A percentile compares a stretch with the other conserved stretches of the same genome.
These are phyloP conservation scores for Andrena chrysosceles DNA, from an alignment of 2,888 invertebrate genomes.

Conservation along the genomic window DNA sequence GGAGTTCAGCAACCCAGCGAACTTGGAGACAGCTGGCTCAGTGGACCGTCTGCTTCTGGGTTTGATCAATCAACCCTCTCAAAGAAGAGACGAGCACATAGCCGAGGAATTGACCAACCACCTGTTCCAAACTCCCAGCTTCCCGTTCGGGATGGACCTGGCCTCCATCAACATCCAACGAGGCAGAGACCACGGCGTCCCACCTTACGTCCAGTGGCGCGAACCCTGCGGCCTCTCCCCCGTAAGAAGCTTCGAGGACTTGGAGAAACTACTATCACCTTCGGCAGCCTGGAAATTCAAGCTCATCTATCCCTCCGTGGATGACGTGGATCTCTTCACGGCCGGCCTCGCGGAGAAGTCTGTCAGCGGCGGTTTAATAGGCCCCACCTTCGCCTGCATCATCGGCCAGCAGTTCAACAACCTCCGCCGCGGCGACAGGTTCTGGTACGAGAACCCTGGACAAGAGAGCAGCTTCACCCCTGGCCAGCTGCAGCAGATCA, in stretches of 20 bases:
- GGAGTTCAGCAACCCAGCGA: conserved; percentile 88
- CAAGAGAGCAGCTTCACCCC: conserved; percentile 91
- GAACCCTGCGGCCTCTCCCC: conserved; percentile 91
- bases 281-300: conserved; percentile 88
- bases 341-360: conserved; percentile 94
- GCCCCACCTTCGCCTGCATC: conserved; percentile 95
- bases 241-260: conserved; percentile 89
- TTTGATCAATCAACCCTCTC: conserved; percentile 91
- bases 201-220: conserved; percentile 92
- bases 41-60: conserved; percentile 92
- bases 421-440: conserved; percentile 91
- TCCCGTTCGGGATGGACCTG: conserved; percentile 93
- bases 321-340: conserved; percentile 94
- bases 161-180: conserved; percentile 95
- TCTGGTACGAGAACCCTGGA: conserved; percentile 92
- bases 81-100: conserved; percentile 93
- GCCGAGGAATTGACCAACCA: conserved; percentile 93
- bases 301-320: conserved; percentile 87
- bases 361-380: conserved; percentile 92
- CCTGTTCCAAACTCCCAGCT: conserved; percentile 90
- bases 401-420: conserved; percentile 94
- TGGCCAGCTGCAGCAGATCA: conserved; percentile 91
- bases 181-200: conserved; percentile 94
- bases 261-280: conserved; percentile 89
- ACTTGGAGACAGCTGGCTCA: conserved; percentile 91